phyloP scores from a whole-genome alignment of 2,888 invertebrate species.

The Leptarthrus brevirostris region DNA sequence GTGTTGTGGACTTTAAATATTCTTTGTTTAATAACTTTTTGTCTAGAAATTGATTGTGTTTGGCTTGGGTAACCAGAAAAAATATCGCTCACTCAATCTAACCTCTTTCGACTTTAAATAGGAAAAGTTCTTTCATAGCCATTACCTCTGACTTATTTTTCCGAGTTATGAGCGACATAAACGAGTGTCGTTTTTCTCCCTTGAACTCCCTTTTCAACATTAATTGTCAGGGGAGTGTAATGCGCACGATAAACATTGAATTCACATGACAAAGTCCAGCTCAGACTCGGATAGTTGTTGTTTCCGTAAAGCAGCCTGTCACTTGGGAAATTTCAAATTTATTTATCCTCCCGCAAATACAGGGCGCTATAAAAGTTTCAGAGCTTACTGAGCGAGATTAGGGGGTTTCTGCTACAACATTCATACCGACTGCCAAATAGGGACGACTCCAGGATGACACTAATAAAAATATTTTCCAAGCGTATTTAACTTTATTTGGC shows the following conservation, averaged over 20 bases:
- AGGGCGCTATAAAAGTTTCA: background rate
- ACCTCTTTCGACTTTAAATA: background rate
- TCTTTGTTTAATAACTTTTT: slow-evolving; percentile 10
- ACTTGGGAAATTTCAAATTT: slow-evolving; percentile 40
- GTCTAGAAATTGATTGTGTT: slow-evolving; percentile 16
- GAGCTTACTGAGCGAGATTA: background rate
- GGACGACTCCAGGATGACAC: slow-evolving; percentile 20
- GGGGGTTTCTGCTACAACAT: background rate
- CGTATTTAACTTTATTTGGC: slow-evolving; percentile 45
- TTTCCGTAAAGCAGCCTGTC: background rate
- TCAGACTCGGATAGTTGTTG: background rate
- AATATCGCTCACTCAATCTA: background rate
- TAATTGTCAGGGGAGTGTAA: slow-evolving; percentile 22
- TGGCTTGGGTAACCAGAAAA: background rate
- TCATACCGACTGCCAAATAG: background rate
- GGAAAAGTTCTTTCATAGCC: background rate
- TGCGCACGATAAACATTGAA: slow-evolving; percentile 6
- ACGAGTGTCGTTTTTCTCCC: background rate
- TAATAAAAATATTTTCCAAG: slow-evolving; percentile 46
- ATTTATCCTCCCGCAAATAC: slow-evolving; percentile 8
- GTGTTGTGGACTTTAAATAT: too few species aligned
- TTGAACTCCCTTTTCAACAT: background rate
- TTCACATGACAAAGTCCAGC: background rate
- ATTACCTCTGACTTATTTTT: background rate
- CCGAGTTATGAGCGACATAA: background rate